Evolutionary conservation across 2,113 vertebrate genomes (phyloP), one percentile per base, ranked within the genome.

Genomic region (Hipposideros armiger): DNA sequence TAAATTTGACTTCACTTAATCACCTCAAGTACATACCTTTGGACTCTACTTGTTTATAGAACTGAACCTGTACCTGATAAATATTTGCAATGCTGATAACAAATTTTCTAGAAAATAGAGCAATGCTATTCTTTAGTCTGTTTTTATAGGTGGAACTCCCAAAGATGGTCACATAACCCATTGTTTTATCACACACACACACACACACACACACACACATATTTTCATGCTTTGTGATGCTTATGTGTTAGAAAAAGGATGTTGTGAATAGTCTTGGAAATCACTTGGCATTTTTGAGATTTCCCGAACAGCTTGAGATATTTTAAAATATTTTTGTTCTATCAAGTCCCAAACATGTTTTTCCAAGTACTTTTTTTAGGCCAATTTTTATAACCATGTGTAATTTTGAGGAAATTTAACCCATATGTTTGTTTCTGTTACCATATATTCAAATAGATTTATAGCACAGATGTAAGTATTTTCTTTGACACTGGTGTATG

Each of bases 321-420:
- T 89, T 97, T 97, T 91, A 50, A 94, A 94, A 78, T 95, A 93
- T 96, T 97, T 96, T 95, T 91, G 17, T 97, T 91, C 62, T 0
- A 94, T 96, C 40, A 78, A 95, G 94, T 87, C 90, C 91, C 69
- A 91, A 97, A 90, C 94, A 96, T 96, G 70, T 94, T 97, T 97
- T 94, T 94, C 89, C 74, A 86, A 97, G 90, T 87, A 50, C 78
- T 42, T 91, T 96, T 97, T 97, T 96, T 86, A 94, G 92, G 81
- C 96, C 90, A 95, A 90, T 95, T 98, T 97, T 96, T 98, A 95
- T 97, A 97, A 86, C 94, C 92, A 95, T 91, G 72, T 95, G 95
- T 87, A 97, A 94, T 96, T 98, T 95, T 77, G 90, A 91, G 95
- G 86, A 97, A 98, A 98, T 97, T 93, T 96, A 98, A 95, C 81